Base-by-base conservation (phyloP, 2,797 vertebrate species). In the Rhinophrynus dorsalis region DNA sequence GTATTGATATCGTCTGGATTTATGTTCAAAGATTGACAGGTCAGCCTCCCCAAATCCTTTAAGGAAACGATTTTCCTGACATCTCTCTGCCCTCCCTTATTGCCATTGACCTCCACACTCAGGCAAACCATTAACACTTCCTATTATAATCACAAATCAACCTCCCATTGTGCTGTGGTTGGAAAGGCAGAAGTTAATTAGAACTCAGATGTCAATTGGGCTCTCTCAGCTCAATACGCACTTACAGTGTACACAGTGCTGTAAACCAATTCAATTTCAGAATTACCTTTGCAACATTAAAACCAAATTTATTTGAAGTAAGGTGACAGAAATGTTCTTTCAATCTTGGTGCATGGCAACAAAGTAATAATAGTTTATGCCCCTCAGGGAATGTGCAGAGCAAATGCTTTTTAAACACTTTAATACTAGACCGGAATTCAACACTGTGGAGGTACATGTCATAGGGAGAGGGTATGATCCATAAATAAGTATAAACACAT, bases 1-100 rank as follows among this genome's bases (percentile, higher is more conserved):
- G 61, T 65, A 72, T 65, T 72, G 69, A 72, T n/a, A 26, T 26
- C 1, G n/a, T 50, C 26, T n/a, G 24, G 45, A 72, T 72, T 72
- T 65, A 72, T 58, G 54, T 33, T 18, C 44, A 32, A 26, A 30
- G 52, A 65, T 44, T 65, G 69, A 57, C 35, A 59, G 54, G 65
- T 42, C 61, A 59, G 69, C 51, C 32, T 30, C 60, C 52, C 61
- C 44, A 65, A 65, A 65, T 72, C 69, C 69, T 65, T 52, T 51
- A 42, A 30, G 26, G 29, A 42, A 72, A 52, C 35, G 32, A 65
- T 71, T 71, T 64, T 24, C 20, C 24, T 64, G 60, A 47, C 50
- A 56, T 48, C 15, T 63, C 52, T 62, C 30, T 24, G 18, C 37
- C 29, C 30, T 48, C 10, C 30, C 35, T 44, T 6, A 24, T 71